phyloP scores from a whole-genome alignment of 2,113 vertebrate genomes.

The Terrapene triunguis region DNA sequence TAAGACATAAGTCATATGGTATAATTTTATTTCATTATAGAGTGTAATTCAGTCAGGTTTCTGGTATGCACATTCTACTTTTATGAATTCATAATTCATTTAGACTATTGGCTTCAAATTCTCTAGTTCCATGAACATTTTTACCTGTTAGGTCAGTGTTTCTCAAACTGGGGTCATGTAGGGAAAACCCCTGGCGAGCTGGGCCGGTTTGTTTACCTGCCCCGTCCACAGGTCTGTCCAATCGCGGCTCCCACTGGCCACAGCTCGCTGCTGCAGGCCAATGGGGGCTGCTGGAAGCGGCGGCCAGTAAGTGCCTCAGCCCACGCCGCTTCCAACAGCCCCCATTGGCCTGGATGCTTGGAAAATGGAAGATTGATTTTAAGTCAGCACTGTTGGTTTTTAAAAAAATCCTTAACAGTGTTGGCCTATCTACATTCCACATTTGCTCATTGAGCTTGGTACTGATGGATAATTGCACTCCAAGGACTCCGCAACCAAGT shows the following conservation, averaged over 20 bases:
- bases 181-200: too few species aligned
- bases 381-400: not conserved
- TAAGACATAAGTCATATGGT: not conserved
- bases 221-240: too few species aligned
- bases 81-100: not conserved
- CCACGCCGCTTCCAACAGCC: too few species aligned
- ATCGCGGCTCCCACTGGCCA: too few species aligned
- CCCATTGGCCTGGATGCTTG: not conserved
- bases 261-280: too few species aligned
- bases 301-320: too few species aligned
- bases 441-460: not conserved
- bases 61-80: not conserved
- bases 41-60: not conserved
- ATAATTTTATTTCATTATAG: not conserved
- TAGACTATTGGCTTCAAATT: not conserved
- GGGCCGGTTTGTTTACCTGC: too few species aligned
- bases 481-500: not conserved
- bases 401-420: not conserved
- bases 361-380: not conserved
- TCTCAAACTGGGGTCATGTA: too few species aligned
- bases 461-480: not conserved
- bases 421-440: not conserved
- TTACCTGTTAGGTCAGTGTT: not conserved
- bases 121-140: not conserved
- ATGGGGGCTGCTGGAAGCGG: too few species aligned